Base-by-base conservation (phyloP, 1,140 invertebrate species). In the Drosophila pachea region DNA sequence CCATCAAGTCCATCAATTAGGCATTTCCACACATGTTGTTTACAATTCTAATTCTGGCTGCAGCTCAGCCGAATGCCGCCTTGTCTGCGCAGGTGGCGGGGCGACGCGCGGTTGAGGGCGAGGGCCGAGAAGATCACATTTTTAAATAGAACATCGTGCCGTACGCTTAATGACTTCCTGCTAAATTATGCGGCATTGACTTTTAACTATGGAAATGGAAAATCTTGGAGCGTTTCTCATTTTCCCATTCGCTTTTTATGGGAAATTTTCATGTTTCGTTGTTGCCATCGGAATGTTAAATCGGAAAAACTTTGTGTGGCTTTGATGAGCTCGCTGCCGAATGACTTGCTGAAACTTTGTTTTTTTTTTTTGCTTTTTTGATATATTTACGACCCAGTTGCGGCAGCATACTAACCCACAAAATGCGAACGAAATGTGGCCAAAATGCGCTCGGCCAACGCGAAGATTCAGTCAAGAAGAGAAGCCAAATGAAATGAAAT, bases 21-120 rank as follows among this genome's bases (percentile, higher is more conserved):
- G 62, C 77, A 86, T 81, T 86, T 86, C 76, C 86, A 81, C 81
- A 86, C 81, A 86, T 86, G 81, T 81, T 86, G 81, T 86, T 86
- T 86, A 86, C 81, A 81, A 86, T 86, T 86, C 76, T 71, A 81
- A 86, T 86, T 86, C 76, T 71, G 67, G 63, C 61, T 63, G 73
- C 66, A 56, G 70, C 84, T 73, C 79, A 73, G 75, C 79, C 67
- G 78, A 78, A 83, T 86, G 79, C 79, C 79, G 62, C 62, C 22
- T 38, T 68, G 79, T 84, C 79, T 84, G 73, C 52, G 42, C n/a
- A n/a, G 40, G 7, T 45, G 43, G 11, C 11, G 29, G 29, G 8
- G 43, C 6, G 48, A 35, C 7, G 11, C 43, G 38, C n/a, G n/a
- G n/a, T n/a, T n/a, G n/a, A n/a, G 31, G 42, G 32, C 7, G 33